Evolutionary conservation across 2,113 vertebrate species (phyloP), one percentile per base, ranked within the genome.

Genomic region (Pseudolaguvia tuberculata): DNA sequence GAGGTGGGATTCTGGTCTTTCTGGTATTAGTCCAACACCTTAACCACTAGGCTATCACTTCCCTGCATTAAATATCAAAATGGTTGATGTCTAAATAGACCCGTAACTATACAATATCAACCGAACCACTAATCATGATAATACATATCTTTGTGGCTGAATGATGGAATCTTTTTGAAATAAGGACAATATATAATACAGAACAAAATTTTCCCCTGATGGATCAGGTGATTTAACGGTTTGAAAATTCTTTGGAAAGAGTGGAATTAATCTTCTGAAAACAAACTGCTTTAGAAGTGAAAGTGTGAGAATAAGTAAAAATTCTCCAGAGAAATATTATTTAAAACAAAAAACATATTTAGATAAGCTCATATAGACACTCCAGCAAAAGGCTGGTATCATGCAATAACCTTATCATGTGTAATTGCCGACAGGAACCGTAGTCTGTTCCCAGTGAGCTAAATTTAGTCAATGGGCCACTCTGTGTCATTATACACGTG

Each of bases 381-480:
- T 18, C 55, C 12, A 25, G 47, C 31, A 53, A 62, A 52, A 50
- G 35, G 47, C 47, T 61, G 75, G 29, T n/a, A 42, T 52, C 21
- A 58, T 52, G 75, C 67, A 61, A 61, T 76, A 70, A 50, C 66
- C 29, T 53, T 48, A 53, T 70, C 53, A 29, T 29, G 9, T 76
- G 74, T 52, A 70, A 76, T 62, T 70, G 75, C 62, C 66, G 62
- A 70, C 14, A 76, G 75, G 75, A 76, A 69, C 47, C 70, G 47
- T 61, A 76, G 75, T 39, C 67, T 67, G 27, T 76, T 76, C 56
- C 68, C 57, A 76, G 45, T 52, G 48, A 76, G 56, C 75, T 76
- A 76, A 76, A 70, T 76, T 70, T 76, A 76, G 67, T 70, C 66
- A 62, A 35, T 48, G 52, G 75, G 55, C 66, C 55, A 67, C 42